A percentile compares a stretch with the other conserved stretches of the same genome.
Conservation (phyloP, 2,797 vertebrate genomes). For the Phoebastria nigripes region DNA sequence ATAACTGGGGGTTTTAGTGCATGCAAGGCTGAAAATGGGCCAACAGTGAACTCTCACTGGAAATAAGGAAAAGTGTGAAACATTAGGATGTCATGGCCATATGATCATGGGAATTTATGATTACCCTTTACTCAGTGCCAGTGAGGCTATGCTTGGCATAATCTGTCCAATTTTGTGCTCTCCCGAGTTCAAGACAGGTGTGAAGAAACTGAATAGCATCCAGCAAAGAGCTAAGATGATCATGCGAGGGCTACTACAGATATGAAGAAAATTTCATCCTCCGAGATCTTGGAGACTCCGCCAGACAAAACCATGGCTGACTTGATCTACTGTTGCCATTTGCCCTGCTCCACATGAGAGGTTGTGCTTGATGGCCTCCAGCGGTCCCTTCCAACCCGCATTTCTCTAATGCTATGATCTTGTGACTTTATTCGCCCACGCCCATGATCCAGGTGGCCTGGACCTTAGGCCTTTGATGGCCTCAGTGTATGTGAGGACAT, state of each 20-base stretch:
- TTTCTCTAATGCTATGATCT: neutral
- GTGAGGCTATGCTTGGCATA: neutral
- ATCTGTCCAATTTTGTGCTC: neutral
- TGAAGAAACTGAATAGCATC: neutral
- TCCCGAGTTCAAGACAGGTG: fast-evolving
- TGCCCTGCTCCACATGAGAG: neutral
- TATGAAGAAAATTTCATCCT: neutral
- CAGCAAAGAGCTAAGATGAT: neutral
- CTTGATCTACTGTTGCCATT: neutral
- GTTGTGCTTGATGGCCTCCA: neutral
- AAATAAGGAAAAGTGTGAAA: neutral
- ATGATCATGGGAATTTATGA: neutral
- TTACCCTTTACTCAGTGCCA: neutral
- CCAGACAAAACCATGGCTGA: neutral
- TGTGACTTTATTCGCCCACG: neutral
- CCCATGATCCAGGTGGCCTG: neutral
- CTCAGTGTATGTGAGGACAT: neutral
- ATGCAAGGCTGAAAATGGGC: neutral
- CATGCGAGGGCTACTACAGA: neutral
- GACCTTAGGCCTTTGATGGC: neutral
- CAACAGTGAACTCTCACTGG: neutral
- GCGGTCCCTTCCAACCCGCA: neutral
- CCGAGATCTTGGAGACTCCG: neutral
- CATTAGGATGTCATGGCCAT: neutral
- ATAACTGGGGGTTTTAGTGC: fast-evolving